Percentiles rank a stretch among this genome's conserved stretches.
phyloP scores from a whole-genome alignment of 2,113 vertebrate species.

The Callorhinus ursinus region DNA sequence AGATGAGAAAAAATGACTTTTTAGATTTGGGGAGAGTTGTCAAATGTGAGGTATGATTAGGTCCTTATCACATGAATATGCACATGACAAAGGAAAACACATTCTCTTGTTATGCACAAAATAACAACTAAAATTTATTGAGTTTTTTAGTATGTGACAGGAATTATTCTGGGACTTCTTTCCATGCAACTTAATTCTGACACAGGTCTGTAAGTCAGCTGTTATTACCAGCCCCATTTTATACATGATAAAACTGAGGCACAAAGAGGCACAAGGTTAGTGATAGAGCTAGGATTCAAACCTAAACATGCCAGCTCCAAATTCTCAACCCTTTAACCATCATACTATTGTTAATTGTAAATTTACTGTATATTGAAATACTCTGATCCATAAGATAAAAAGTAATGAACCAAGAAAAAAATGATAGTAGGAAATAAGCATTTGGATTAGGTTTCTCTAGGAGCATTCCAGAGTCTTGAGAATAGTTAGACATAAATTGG shows the following conservation, averaged over 20 bases:
- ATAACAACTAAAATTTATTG: background rate
- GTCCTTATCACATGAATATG: background rate
- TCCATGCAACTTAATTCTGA: background rate
- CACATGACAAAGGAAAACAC: background rate
- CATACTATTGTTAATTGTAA: background rate
- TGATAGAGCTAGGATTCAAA: background rate
- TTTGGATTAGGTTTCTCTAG: background rate
- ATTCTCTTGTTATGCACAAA: background rate
- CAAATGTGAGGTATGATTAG: background rate
- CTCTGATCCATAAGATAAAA: background rate
- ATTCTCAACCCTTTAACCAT: background rate
- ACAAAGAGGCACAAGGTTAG: background rate
- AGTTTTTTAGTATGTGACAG: background rate
- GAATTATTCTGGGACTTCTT: background rate
- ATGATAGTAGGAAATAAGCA: background rate
- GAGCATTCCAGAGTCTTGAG: background rate
- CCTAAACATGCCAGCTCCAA: background rate
- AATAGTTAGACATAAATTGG: background rate
- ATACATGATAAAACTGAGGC: background rate
- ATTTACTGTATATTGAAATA: background rate
- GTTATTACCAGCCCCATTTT: background rate
- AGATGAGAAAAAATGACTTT: background rate
- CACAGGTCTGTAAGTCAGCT: background rate
- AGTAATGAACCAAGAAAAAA: background rate
- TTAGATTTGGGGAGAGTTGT: background rate